These are phyloP conservation scores for Cordilura impudica DNA, from an alignment of 2,888 invertebrate species.

Conservation along the genomic window DNA sequence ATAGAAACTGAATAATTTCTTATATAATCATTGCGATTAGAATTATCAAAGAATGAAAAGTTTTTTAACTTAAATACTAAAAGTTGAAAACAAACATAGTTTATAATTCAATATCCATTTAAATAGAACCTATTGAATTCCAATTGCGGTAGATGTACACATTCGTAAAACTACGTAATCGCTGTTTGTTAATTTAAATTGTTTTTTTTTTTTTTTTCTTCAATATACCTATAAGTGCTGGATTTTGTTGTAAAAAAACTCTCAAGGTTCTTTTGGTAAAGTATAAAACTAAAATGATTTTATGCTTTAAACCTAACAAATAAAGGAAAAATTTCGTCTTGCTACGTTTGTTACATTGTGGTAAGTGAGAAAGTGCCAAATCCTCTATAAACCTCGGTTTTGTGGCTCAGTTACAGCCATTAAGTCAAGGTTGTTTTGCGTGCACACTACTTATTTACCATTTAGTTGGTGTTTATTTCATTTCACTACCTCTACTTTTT, in stretches of 20 bases:
- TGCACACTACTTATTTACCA: constrained; percentile 20
- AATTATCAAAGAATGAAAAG: neutral
- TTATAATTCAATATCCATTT: no score
- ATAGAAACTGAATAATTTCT: no score
- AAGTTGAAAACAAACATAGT: neutral
- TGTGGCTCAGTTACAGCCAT: constrained; percentile 56
- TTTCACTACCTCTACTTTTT: constrained; percentile 13
- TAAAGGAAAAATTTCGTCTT: neutral
- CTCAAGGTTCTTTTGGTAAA: constrained; percentile 56
- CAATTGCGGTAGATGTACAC: constrained; percentile 21
- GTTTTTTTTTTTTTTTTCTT: constrained; percentile 50
- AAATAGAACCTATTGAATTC: constrained; percentile 37
- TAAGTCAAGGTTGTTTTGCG: constrained; percentile 61
- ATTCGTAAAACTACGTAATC: neutral
- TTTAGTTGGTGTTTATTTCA: constrained; percentile 4
- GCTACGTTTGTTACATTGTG: constrained; percentile 20
- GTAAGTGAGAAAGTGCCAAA: constrained; percentile 57
- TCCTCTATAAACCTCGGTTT: constrained; percentile 44
- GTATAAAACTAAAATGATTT: constrained; percentile 57
- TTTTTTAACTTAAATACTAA: neutral
- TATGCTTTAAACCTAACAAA: constrained; percentile 11
- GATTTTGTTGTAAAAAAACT: constrained; percentile 30
- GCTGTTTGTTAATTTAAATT: constrained; percentile 10
- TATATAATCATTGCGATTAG: no score
- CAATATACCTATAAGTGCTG: constrained; percentile 43